These are phyloP conservation scores for Drosophila hawaiiensis DNA, from an alignment of 2,888 invertebrate species.

Conservation along the genomic window DNA sequence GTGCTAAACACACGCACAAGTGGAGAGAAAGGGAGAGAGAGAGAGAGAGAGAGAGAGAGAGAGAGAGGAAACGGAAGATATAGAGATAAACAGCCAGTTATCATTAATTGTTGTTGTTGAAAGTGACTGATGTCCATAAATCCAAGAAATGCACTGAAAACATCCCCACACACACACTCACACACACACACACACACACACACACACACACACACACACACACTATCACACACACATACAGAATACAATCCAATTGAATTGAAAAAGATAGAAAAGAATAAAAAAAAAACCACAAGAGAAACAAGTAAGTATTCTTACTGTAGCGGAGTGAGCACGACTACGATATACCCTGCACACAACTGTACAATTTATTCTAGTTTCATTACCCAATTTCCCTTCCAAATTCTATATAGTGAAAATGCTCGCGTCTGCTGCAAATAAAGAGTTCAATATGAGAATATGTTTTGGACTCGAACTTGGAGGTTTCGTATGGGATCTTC, in stretches of 20 bases:
- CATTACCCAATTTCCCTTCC: not conserved
- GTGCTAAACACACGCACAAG: not conserved
- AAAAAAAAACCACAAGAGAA: not conserved
- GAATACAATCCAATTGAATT: not conserved
- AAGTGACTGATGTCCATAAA: conserved; percentile 13
- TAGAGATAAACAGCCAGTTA: conserved; percentile 37
- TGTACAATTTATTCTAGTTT: not conserved
- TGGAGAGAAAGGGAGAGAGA: not conserved
- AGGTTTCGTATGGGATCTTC: not conserved
- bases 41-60: not conserved
- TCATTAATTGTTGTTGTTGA: conserved; percentile 40
- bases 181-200: not conserved
- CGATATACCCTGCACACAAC: not conserved
- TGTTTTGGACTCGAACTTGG: not conserved
- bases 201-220: not conserved
- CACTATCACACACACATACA: not conserved
- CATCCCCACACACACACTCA: not conserved
- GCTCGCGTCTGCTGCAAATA: too few relatives aligned
- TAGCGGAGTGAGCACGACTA: not conserved
- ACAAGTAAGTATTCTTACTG: not conserved
- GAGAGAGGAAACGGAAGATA: not conserved
- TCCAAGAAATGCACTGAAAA: conserved; percentile 19
- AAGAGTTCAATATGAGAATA: not conserved
- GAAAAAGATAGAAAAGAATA: not conserved
- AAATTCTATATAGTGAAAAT: too few relatives aligned